Conservation (phyloP, 2,888 invertebrate species). For the Sesamia inferens region DNA sequence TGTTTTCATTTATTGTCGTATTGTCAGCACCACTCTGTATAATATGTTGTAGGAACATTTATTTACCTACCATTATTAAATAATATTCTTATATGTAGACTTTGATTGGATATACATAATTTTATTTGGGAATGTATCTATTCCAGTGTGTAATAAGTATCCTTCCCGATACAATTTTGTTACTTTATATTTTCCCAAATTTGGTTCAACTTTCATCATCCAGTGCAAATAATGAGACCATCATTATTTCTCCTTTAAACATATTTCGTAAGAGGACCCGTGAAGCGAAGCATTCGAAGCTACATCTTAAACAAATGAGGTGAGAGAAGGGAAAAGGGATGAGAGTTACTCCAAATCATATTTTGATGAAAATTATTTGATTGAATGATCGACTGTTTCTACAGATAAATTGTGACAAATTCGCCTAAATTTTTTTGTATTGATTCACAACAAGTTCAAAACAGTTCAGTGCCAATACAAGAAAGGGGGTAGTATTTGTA, state of each 20-base stretch:
- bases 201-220: constrained; percentile 4
- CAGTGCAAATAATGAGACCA: constrained; percentile 39
- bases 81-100: background rate
- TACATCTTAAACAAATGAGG: background rate
- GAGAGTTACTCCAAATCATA: constrained; percentile 7
- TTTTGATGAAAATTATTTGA: background rate
- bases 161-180: background rate
- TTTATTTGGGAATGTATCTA: background rate
- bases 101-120: background rate
- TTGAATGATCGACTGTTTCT: background rate
- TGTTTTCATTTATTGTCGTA: no score
- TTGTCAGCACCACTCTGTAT: no score
- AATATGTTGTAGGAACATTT: background rate
- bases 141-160: constrained; percentile 9
- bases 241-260: constrained; percentile 38
- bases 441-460: no score
- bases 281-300: background rate
- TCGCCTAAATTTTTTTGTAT: no score
- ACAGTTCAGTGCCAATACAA: no score
- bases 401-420: no score
- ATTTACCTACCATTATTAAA: background rate
- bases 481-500: no score
- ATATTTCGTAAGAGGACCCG: constrained; percentile 7
- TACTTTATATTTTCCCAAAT: constrained; percentile 29
- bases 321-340: background rate